A percentile compares a stretch with the other conserved stretches of the same genome.
Conservation (phyloP, 2,113 vertebrate species). For the Cavia aperea region DNA sequence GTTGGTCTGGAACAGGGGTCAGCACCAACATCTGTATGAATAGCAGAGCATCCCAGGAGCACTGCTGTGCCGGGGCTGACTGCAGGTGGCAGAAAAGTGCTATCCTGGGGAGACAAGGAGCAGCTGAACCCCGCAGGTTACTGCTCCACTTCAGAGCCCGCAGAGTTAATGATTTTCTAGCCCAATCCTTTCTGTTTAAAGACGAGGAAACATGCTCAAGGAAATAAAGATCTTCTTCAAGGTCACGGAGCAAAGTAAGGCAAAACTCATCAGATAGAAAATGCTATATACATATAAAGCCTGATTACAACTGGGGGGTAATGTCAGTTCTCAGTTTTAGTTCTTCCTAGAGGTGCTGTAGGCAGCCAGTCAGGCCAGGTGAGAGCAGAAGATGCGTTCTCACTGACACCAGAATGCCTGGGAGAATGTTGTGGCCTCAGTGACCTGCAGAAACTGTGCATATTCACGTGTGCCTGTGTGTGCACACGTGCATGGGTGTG, state of each 20-base stretch:
- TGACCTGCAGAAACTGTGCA: neutral
- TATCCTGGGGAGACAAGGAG: constrained; percentile 35
- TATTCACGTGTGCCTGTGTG: no score
- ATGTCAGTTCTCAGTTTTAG: neutral
- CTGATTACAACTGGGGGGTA: neutral
- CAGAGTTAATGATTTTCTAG: neutral
- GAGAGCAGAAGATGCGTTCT: neutral
- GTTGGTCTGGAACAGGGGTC: neutral
- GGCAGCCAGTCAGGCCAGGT: neutral
- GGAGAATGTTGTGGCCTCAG: neutral
- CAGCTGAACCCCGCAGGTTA: neutral
- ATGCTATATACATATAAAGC: neutral
- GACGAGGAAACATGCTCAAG: neutral
- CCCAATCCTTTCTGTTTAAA: neutral
- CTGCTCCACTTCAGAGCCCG: neutral
- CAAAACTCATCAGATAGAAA: constrained; percentile 6
- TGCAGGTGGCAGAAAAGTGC: constrained; percentile 60
- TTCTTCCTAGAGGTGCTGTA: neutral
- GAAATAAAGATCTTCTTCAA: neutral
- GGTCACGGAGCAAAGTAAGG: constrained; percentile 8
- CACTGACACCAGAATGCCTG: neutral
- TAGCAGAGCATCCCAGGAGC: neutral
- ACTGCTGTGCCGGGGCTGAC: neutral
- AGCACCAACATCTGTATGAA: neutral
- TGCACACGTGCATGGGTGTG: fast-evolving